Conservation (phyloP, 2,888 invertebrate species). For the Listrodromus nycthemerus region DNA sequence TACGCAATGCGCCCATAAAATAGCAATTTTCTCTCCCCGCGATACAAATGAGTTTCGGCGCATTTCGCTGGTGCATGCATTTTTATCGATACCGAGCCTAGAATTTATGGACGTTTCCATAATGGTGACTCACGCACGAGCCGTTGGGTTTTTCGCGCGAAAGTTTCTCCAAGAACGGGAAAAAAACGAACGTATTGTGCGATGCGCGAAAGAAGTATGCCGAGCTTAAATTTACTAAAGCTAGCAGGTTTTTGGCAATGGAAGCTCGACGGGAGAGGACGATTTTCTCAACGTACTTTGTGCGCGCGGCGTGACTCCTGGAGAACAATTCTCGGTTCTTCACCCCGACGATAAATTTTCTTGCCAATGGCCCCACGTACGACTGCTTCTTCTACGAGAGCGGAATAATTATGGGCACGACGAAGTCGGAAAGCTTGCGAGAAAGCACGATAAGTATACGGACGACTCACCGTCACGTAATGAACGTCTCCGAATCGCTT, state of each 20-base stretch:
- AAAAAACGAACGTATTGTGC: constrained; percentile 18
- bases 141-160: constrained; percentile 1
- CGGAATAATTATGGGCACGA: constrained; percentile 58
- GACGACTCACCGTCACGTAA: background rate
- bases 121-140: background rate
- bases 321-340: constrained; percentile 30
- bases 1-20: no score
- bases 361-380: constrained; percentile 48
- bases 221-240: constrained; percentile 11
- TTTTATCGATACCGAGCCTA: no score
- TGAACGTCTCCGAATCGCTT: background rate
- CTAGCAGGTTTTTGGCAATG: constrained; percentile 50
- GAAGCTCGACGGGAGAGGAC: constrained; percentile 19
- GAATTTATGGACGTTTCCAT: background rate
- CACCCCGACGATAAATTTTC: constrained; percentile 57
- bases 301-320: constrained; percentile 6
- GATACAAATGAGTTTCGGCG: no score
- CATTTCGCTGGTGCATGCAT: no score
- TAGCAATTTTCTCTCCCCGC: no score
- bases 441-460: constrained; percentile 11
- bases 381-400: constrained; percentile 53
- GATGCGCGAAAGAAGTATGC: constrained; percentile 26
- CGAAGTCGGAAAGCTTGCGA: constrained; percentile 35
- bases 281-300: constrained; percentile 44
- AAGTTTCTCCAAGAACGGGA: constrained; percentile 41